Evolutionary conservation across 2,888 invertebrate species (phyloP).

Genomic region (Hipparchia semele): DNA sequence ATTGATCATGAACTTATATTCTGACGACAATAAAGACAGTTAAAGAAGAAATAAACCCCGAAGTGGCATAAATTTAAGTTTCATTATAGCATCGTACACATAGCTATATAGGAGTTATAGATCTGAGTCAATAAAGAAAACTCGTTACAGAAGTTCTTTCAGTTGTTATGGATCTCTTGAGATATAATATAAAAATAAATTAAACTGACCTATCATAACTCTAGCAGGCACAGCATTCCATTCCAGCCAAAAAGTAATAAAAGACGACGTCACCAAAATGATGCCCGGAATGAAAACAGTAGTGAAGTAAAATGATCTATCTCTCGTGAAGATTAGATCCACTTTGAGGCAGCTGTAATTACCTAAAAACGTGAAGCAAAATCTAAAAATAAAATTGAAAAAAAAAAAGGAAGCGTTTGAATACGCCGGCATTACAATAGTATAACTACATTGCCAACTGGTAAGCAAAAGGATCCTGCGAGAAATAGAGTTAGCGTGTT

Average conservation of each 20-base stretch:
- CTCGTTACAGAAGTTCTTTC: neutral
- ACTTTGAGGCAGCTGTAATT: constrained; percentile 98
- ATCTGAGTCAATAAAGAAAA: neutral
- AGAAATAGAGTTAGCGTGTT: constrained; percentile 69
- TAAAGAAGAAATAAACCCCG: neutral
- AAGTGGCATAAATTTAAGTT: neutral
- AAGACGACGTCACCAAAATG: constrained; percentile 97
- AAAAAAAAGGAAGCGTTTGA: constrained; percentile 47
- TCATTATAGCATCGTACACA: neutral
- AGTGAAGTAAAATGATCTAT: constrained; percentile 98
- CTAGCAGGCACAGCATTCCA: constrained; percentile 98
- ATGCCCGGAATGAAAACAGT: constrained; percentile 98
- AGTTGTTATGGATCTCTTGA: neutral
- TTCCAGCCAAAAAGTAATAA: constrained; percentile 98
- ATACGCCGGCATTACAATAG: constrained; percentile 39
- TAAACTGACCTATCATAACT: constrained; percentile 95
- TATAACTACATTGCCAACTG: constrained; percentile 56
- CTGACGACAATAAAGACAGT: neutral
- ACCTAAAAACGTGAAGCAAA: constrained; percentile 86
- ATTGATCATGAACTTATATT: neutral
- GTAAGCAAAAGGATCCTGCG: constrained; percentile 64
- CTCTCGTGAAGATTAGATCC: constrained; percentile 96
- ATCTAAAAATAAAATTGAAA: constrained; percentile 59
- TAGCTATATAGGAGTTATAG: neutral
- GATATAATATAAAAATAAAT: constrained; percentile 22